Evolutionary conservation across 2,888 invertebrate species (phyloP).

Genomic region (Incurvaria masculella): DNA sequence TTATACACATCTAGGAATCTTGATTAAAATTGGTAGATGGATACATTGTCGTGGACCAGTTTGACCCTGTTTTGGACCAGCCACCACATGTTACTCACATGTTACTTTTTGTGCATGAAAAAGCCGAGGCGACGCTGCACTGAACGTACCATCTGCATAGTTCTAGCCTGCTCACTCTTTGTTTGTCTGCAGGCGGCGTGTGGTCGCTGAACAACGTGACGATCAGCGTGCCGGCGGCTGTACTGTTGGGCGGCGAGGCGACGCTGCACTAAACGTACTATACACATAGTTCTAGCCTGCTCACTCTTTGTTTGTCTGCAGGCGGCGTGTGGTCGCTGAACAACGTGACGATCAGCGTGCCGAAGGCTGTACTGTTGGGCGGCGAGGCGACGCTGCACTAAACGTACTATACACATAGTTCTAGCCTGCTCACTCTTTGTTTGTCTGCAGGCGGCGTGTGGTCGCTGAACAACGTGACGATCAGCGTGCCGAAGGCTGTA

Average conservation of each 20-base stretch:
- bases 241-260: slow-evolving; percentile 51
- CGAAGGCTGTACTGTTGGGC: slow-evolving; percentile 53
- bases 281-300: no score
- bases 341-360: slow-evolving; percentile 49
- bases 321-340: slow-evolving; percentile 48
- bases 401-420: no score
- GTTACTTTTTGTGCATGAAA: no score
- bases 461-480: slow-evolving; percentile 45
- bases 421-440: no score
- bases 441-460: slow-evolving; percentile 37
- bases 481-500: slow-evolving; percentile 54
- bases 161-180: no score
- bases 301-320: slow-evolving; percentile 21
- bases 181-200: slow-evolving; percentile 33
- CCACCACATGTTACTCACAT: no score
- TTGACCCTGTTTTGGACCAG: no score
- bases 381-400: slow-evolving; percentile 52
- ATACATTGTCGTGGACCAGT: no score
- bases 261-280: slow-evolving; percentile 54
- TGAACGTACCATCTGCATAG: no score
- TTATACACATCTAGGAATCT: no score
- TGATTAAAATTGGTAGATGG: no score
- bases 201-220: slow-evolving; percentile 47
- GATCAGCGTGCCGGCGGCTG: slow-evolving; percentile 53
- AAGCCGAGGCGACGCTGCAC: no score